Percentiles rank a stretch among this genome's conserved stretches.
Conservation (phyloP, 1,140 invertebrate genomes). For the Trichoplusia ni region DNA sequence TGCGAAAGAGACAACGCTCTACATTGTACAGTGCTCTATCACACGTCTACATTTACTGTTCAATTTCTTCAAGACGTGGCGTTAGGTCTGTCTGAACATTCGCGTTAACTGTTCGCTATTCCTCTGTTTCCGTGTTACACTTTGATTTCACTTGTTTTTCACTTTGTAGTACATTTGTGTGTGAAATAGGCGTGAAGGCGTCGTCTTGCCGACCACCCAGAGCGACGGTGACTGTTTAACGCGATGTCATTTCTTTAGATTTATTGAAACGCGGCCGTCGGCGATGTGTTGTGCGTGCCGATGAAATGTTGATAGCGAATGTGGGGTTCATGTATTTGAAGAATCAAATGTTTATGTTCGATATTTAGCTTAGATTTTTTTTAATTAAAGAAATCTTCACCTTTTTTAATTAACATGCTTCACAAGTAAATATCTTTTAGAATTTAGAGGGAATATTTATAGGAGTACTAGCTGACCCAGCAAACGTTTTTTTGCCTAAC, state of each 20-base stretch:
- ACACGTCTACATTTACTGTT: no score
- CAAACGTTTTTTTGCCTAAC: no score
- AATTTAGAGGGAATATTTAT: no score
- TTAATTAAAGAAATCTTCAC: no score
- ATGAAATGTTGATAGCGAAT: constrained; percentile 8
- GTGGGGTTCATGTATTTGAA: neutral
- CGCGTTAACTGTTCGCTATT: constrained; percentile 22
- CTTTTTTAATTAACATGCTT: no score
- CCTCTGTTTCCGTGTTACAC: constrained; percentile 56
- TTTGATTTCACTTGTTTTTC: constrained; percentile 62
- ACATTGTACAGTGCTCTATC: no score
- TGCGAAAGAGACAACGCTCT: no score
- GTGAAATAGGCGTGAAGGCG: constrained; percentile 71
- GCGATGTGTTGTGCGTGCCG: constrained; percentile 26
- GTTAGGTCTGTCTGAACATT: no score
- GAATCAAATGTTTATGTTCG: neutral
- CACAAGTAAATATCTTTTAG: no score
- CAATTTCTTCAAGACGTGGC: no score
- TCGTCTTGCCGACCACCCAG: constrained; percentile 70
- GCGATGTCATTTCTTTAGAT: constrained; percentile 77
- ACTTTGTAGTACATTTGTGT: constrained; percentile 51
- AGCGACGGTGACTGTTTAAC: constrained; percentile 71
- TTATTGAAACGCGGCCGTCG: constrained; percentile 70
- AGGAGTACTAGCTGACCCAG: no score
- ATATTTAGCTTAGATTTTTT: neutral